A percentile compares a stretch with the other conserved stretches of the same genome.
These are phyloP conservation scores for Lydus trimaculatus DNA, from an alignment of 2,888 invertebrate species.

Conservation along the genomic window DNA sequence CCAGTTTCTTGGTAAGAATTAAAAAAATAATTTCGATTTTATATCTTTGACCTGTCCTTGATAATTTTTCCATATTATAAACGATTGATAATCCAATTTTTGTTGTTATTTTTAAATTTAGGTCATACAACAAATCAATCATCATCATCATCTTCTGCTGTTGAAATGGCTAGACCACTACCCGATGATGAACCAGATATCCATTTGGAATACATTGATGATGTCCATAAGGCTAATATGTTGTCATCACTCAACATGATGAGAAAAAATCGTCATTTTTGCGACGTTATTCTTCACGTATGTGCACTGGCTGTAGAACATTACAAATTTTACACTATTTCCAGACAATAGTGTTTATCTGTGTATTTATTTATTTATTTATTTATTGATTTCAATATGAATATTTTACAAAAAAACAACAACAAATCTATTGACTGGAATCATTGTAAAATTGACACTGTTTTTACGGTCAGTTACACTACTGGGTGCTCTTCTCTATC, in stretches of 20 bases:
- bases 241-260: constrained; percentile 77
- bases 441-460: constrained; percentile 54
- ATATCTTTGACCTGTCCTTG: background rate
- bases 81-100: too few relatives aligned
- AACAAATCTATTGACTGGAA: constrained; percentile 40
- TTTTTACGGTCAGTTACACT: constrained; percentile 60
- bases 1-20: too few relatives aligned
- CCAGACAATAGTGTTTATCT: constrained; percentile 43
- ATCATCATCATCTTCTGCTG: too few relatives aligned
- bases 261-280: constrained; percentile 84
- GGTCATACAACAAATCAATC: constrained; percentile 21
- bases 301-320: constrained; percentile 61
- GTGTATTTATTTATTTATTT: background rate
- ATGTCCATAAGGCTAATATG: constrained; percentile 67
- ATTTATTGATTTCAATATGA: background rate
- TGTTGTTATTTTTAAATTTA: background rate
- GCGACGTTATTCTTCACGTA: constrained; percentile 84
- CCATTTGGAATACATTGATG: constrained; percentile 65
- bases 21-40: too few relatives aligned
- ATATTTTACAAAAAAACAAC: background rate
- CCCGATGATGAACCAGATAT: constrained; percentile 49
- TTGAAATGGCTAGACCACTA: constrained; percentile 26
- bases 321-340: constrained; percentile 45
- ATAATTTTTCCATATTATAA: background rate
- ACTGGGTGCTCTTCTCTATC: constrained; percentile 58